phyloP scores from a whole-genome alignment of 2,113 vertebrate genomes.

The Tragelaphus scriptus region DNA sequence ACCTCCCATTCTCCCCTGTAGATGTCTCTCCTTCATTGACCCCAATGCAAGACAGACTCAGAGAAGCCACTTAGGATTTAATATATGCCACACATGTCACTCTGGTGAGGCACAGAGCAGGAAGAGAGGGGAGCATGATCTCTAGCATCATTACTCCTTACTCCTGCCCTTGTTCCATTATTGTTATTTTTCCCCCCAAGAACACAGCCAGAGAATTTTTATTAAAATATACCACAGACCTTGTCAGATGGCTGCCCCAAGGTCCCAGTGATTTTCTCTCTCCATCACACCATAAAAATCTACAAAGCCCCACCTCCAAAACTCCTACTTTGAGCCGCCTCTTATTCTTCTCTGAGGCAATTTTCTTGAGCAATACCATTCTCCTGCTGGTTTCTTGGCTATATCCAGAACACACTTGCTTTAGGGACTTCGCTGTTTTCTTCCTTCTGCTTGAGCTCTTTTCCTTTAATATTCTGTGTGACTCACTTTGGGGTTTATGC shows the following conservation, averaged over 20 bases:
- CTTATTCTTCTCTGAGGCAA: not conserved
- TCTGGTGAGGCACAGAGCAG: not conserved
- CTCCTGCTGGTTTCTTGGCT: not conserved
- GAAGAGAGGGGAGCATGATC: not conserved
- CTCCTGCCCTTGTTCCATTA: not conserved
- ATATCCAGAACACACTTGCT: not conserved
- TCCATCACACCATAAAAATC: not conserved
- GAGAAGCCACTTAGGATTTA: not conserved
- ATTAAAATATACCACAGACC: not conserved
- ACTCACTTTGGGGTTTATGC: not conserved
- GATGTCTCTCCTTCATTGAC: not conserved
- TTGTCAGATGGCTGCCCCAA: not conserved
- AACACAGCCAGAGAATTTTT: not conserved
- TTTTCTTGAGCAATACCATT: not conserved
- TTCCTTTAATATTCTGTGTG: fast-evolving
- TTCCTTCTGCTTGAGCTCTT: not conserved
- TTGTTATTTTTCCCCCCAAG: not conserved
- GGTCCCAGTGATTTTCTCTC: not conserved
- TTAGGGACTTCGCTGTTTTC: not conserved
- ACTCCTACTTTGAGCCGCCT: not conserved
- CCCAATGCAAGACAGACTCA: not conserved
- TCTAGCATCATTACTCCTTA: not conserved
- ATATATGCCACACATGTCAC: not conserved
- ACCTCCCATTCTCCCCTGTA: not conserved
- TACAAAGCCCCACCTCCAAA: not conserved